Conservation (phyloP, 2,888 invertebrate species). For the Hydriomena furcata region DNA sequence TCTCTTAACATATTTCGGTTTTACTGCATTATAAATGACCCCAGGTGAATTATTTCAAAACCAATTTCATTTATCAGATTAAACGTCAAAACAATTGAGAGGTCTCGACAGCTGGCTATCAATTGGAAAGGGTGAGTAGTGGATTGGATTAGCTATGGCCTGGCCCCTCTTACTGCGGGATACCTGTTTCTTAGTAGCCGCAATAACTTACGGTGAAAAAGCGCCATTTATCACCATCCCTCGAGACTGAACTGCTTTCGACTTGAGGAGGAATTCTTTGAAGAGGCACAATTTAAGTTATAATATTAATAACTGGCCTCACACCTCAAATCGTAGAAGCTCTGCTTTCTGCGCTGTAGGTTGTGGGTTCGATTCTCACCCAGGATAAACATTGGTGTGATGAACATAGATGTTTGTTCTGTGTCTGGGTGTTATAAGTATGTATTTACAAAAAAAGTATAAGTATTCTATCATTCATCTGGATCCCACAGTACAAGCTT, state of each 20-base stretch:
- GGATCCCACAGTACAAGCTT: too few relatives aligned
- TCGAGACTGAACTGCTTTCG: constrained; percentile 15
- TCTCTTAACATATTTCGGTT: constrained; percentile 11
- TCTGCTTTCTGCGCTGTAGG: too few relatives aligned
- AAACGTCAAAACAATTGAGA: constrained; percentile 31
- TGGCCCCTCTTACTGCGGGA: constrained; percentile 27
- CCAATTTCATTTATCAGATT: constrained; percentile 25
- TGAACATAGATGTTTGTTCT: too few relatives aligned
- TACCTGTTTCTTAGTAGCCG: constrained; percentile 37
- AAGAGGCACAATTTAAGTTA: too few relatives aligned
- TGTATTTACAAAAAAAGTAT: too few relatives aligned
- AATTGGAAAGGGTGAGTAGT: constrained; percentile 22
- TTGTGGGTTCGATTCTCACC: too few relatives aligned
- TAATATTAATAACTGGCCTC: too few relatives aligned
- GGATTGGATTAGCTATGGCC: constrained; percentile 30
- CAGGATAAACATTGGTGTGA: too few relatives aligned
- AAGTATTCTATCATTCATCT: too few relatives aligned
- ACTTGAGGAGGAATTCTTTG: background rate
- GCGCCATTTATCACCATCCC: constrained; percentile 30
- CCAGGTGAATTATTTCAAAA: constrained; percentile 10
- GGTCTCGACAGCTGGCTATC: constrained; percentile 26
- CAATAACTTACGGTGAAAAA: constrained; percentile 32
- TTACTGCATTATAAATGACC: constrained; percentile 6
- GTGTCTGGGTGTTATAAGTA: too few relatives aligned
- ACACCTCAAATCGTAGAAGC: too few relatives aligned